Evolutionary conservation across 2,888 invertebrate species (phyloP), one percentile per base, ranked within the genome.

Genomic region (Apamea monoglypha): DNA sequence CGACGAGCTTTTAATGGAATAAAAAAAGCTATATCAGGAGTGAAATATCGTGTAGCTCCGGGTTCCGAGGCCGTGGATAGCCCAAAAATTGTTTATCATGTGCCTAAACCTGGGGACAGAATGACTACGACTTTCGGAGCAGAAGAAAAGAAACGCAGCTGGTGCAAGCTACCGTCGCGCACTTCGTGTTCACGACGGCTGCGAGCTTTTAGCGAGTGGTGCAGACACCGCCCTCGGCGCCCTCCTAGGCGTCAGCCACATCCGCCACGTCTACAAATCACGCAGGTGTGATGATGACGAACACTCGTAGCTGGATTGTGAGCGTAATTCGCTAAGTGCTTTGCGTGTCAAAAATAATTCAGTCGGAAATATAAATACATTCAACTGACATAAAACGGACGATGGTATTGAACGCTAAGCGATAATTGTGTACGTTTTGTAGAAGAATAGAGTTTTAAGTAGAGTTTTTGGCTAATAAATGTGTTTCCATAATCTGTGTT

Each of bases 391-490:
- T 80, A 71, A 53, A 83, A 72, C 70, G 44, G 75, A 78, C 72
- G 59, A 83, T 71, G 73, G 83, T 80, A 80, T 85, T 81, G 80
- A 87, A 84, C 77, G 92, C 93, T 92, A 92, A 88, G 81, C 86
- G 81, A 81, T 80, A 78, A 87, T 90, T 86, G 89, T 94, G 91
- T 92, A 91, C 91, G 92, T 93, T 80, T 92, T 92, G 94, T 96
- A 94, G 95, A 94, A 90, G 90, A 89, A 93, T 95, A 90, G 92
- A 93, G 93, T 93, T 95, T 93, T 91, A 93, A 93, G 95, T 96
- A 95, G 95, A 92, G 92, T 94, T 95, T 91, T 94, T 94, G 93
- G 96, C 96, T 96, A 96, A 96, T 96, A 96, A 96, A 96, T 93
- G 95, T 95, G 93, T 95, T 91, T 94, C 93, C 88, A 94, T 95